Conservation (phyloP, 2,888 invertebrate genomes). For the Hydrotaea diabolus region DNA sequence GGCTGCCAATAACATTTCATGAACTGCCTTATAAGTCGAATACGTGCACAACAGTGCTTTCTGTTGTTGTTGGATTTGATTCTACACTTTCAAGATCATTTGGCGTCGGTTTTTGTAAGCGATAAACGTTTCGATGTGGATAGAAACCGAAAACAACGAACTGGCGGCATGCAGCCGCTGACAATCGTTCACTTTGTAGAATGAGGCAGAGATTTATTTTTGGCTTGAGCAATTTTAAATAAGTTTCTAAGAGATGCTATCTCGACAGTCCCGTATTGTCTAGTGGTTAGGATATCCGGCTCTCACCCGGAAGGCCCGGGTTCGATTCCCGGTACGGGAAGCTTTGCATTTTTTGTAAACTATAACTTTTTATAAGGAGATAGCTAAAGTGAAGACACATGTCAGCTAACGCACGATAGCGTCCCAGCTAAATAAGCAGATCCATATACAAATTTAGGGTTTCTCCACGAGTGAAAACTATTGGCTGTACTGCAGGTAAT, state of each 20-base stretch:
- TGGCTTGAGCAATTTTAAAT: neutral
- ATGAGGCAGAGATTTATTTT: neutral
- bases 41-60: neutral
- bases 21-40: slow-evolving; percentile 61
- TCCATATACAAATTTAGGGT: too few relatives aligned
- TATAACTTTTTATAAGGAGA: too few relatives aligned
- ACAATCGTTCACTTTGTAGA: neutral
- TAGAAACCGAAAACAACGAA: neutral
- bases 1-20: slow-evolving; percentile 53
- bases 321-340: slow-evolving; percentile 71
- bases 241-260: neutral
- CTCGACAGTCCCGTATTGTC: slow-evolving; percentile 63
- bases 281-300: slow-evolving; percentile 71
- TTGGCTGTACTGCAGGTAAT: too few relatives aligned
- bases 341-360: neutral
- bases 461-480: too few relatives aligned
- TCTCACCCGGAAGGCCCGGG: slow-evolving; percentile 72
- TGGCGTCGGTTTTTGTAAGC: slow-evolving; percentile 30
- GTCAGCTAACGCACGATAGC: too few relatives aligned
- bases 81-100: slow-evolving; percentile 62
- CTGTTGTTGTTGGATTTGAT: slow-evolving; percentile 11
- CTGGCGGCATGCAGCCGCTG: neutral
- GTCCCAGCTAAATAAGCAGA: too few relatives aligned
- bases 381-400: too few relatives aligned
- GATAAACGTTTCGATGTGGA: neutral